These are phyloP conservation scores for Kryphioiulus occultus DNA, from an alignment of 2,888 invertebrate species.

Conservation along the genomic window DNA sequence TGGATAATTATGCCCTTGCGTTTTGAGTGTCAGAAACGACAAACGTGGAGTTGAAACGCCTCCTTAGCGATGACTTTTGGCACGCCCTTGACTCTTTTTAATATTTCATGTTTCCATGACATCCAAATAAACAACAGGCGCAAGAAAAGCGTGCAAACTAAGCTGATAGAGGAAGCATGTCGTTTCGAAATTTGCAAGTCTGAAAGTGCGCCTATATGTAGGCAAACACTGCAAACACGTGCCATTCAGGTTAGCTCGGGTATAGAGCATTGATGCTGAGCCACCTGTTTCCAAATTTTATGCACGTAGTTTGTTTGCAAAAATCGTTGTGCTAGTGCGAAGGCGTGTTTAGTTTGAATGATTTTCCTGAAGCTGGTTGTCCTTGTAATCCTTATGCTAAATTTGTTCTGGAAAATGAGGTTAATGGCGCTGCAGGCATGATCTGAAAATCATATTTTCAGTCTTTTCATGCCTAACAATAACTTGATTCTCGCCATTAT, in stretches of 20 bases:
- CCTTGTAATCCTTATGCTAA: not conserved
- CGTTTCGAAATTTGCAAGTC: not conserved
- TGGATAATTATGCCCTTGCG: too few species aligned
- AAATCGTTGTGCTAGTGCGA: not conserved
- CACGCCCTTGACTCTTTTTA: not conserved
- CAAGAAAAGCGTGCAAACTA: not conserved
- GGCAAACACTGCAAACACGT: not conserved
- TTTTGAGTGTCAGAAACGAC: too few species aligned
- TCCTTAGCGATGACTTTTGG: not conserved
- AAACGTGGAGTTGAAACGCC: not conserved
- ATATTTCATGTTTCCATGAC: conserved; percentile 31
- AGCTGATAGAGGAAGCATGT: not conserved
- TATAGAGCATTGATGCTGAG: not conserved
- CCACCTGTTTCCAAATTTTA: not conserved
- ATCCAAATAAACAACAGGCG: conserved; percentile 17
- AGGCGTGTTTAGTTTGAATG: not conserved
- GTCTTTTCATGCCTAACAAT: too few species aligned
- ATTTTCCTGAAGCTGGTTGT: not conserved
- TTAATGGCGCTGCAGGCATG: not conserved
- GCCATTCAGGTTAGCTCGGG: not conserved
- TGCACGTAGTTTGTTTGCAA: not conserved
- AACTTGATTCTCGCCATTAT: too few species aligned
- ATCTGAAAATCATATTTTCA: not conserved
- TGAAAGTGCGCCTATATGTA: not conserved
- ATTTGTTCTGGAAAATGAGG: not conserved